Evolutionary conservation across 2,888 invertebrate species (phyloP), one percentile per base, ranked within the genome.

Genomic region (Lasioglossum marginatum): DNA sequence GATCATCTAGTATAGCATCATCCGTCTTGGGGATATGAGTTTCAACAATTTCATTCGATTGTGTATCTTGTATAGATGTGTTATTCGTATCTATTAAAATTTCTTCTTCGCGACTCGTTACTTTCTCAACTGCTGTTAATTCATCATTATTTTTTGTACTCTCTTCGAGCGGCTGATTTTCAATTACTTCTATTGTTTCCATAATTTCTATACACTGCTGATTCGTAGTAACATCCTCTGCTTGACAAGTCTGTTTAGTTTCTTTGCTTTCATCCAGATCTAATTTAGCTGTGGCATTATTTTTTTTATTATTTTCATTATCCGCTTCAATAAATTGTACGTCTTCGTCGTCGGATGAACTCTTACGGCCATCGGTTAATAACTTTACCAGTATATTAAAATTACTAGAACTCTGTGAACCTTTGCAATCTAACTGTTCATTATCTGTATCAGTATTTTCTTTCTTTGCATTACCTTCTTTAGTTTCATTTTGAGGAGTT

Each of bases 371-470:
- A 40, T 45, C 8, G 8, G 19, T 63, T 31, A 76, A 79, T 70
- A 80, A 85, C 82, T 87, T 86, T 77, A 79, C 80, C 52, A 75
- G 14, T 71, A 77, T 79, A 8, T 75, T 70, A 14, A n/a, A 68
- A 66, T 78, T 70, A 2, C 82, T 71, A 79, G 68, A 37, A 31
- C 16, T 70, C 52, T 71, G 31, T 70, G 57, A 34, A 79, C 40
- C 31, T n/a, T 12, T 48, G 52, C 57, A 19, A 68, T 43, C 70
- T 66, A 45, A 40, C 52, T 70, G 12, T 60, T 23, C 12, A 73
- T 76, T 60, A 71, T 37, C 48, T 45, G n/a, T 72, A 52, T 31
- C 48, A 70, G 31, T 72, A 70, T 72, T 40, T 60, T 34, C 57
- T 72, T 70, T 40, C 12, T 73, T 34, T 76, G 68, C 12, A 14